Base-by-base conservation (phyloP, 2,888 invertebrate species). In the Tupiocoris notatus region DNA sequence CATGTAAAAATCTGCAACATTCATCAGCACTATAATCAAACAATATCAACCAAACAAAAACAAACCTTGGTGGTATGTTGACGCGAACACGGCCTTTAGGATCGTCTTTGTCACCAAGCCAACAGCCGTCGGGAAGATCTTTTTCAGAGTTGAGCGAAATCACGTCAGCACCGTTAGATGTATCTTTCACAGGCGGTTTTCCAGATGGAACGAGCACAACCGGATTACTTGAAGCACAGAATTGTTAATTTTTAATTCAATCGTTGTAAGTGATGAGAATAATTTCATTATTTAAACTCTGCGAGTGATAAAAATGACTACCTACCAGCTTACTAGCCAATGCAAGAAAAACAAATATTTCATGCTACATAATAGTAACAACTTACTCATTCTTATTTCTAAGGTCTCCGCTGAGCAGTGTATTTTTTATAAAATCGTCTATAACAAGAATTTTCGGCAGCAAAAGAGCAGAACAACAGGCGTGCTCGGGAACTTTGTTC, bases 51-150 rank as follows among this genome's bases (percentile, higher is more conserved):
- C 54, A 54, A 54, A 54, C n/a, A n/a, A n/a, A n/a, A n/a, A n/a
- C n/a, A n/a, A n/a, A 59, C 59, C 59, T 2, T 75, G 84, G 85
- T 65, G 83, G 83, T 64, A 86, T 84, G 16, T 83, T 84, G 62
- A 85, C 85, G 70, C 86, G 80, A 1, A 86, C 86, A 79, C 86
- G 82, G 81, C 84, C 83, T 79, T 86, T 85, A 17, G 84, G 83
- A 79, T 86, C 85, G 56, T 81, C 82, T 77, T 85, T 85, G 82
- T 86, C 85, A 6, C 86, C 86, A 1, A 87, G 82, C 86, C 86
- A 87, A 1, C 84, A 84, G 1, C 86, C 86, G 80, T 83, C 82
- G 1, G 86, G 86, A 81, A 83, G 86, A 81, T 86, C 86, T 78
- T 80, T 80, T 80, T 83, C 83, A 54, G 80, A 80, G 74, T 83